Percentiles rank a stretch among this genome's conserved stretches.
Conservation (phyloP, 2,888 invertebrate genomes). For the Oligia fasciuncula region DNA sequence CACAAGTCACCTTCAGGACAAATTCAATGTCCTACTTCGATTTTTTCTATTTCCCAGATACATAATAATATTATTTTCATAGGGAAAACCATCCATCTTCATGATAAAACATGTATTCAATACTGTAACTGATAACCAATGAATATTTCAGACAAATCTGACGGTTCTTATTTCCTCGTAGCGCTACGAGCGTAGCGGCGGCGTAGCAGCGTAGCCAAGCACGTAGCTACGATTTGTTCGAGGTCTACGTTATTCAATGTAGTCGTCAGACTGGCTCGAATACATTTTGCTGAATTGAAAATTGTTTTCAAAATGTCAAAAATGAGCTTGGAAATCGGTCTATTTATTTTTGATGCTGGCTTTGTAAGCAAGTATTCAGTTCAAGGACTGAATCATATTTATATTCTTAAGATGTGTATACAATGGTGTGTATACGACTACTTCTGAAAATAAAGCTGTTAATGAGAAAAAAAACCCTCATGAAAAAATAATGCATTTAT, state of each 20-base stretch:
- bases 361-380: not conserved
- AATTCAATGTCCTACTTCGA: conserved; percentile 5
- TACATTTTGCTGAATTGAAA: conserved; percentile 43
- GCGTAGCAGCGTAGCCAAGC: conserved; percentile 55
- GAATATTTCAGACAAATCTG: conserved; percentile 53
- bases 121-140: conserved; percentile 52
- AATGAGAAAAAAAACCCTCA: not conserved
- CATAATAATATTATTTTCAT: conserved; percentile 3
- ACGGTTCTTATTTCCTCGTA: conserved; percentile 36
- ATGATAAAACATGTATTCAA: conserved; percentile 51
- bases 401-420: not conserved
- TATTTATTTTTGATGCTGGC: not conserved
- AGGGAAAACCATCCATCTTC: conserved; percentile 36
- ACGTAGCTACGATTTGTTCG: conserved; percentile 59
- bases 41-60: not conserved
- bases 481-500: no score
- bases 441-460: not conserved
- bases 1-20: not conserved
- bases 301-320: conserved; percentile 22
- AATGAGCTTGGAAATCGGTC: not conserved
- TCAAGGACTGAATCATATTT: no score
- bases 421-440: not conserved
- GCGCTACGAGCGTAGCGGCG: conserved; percentile 55
- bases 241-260: conserved; percentile 46
- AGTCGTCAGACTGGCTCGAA: conserved; percentile 12